Evolutionary conservation across 2,888 invertebrate genomes (phyloP).

Genomic region (Epinotia nisella): DNA sequence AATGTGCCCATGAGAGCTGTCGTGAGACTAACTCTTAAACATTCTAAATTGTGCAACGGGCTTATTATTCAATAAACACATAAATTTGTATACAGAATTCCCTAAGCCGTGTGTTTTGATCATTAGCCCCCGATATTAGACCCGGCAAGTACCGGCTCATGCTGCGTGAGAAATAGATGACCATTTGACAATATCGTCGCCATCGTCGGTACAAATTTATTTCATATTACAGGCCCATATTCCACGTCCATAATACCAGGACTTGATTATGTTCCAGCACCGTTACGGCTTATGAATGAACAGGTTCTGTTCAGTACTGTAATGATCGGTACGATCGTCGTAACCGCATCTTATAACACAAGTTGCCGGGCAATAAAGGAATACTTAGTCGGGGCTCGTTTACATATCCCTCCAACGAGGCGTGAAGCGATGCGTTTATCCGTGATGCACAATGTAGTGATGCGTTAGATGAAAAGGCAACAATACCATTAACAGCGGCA

Average conservation of each 20-base stretch:
- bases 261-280: slow-evolving; percentile 63
- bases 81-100: slow-evolving; percentile 71
- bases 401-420: slow-evolving; percentile 45
- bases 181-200: slow-evolving; percentile 75
- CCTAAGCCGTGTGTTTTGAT: slow-evolving; percentile 72
- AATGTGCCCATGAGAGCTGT: slow-evolving; percentile 62
- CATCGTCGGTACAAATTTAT: slow-evolving; percentile 67
- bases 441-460: slow-evolving; percentile 30
- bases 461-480: slow-evolving; percentile 39
- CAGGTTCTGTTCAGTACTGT: slow-evolving; percentile 48
- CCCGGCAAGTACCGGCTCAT: slow-evolving; percentile 69
- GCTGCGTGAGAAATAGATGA: slow-evolving; percentile 76
- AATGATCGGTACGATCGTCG: slow-evolving; percentile 29
- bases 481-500: slow-evolving; percentile 50
- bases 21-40: slow-evolving; percentile 63
- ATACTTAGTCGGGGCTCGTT: slow-evolving; percentile 36
- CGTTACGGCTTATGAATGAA: slow-evolving; percentile 54
- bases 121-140: slow-evolving; percentile 75
- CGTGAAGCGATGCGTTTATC: slow-evolving; percentile 36
- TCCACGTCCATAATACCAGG: slow-evolving; percentile 60
- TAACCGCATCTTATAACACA: slow-evolving; percentile 41
- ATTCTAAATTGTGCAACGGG: slow-evolving; percentile 67
- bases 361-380: slow-evolving; percentile 33
- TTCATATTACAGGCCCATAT: slow-evolving; percentile 63
- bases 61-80: slow-evolving; percentile 75